A percentile compares a stretch with the other conserved stretches of the same genome.
These are phyloP conservation scores for Noctua fimbriata DNA, from an alignment of 2,888 invertebrate genomes.

Conservation along the genomic window DNA sequence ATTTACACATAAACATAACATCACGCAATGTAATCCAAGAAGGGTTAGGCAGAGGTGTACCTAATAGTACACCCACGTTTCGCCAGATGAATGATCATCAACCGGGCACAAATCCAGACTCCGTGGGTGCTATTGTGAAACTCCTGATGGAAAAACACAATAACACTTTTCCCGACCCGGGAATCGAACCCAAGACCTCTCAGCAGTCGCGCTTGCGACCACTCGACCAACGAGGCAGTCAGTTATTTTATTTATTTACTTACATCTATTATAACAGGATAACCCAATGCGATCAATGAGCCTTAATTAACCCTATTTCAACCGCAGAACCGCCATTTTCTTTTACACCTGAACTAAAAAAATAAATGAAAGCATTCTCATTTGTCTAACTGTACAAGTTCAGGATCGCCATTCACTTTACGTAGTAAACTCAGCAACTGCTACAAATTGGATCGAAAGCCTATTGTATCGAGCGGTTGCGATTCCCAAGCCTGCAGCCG, in stretches of 20 bases:
- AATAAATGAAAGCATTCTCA: conserved; percentile 24
- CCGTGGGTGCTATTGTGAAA: too few species aligned
- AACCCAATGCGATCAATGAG: background rate
- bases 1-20: too few species aligned
- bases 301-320: background rate
- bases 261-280: background rate
- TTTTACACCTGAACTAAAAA: conserved; percentile 2
- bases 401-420: conserved; percentile 29
- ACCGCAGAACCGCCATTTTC: background rate
- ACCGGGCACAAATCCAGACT: too few species aligned
- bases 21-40: too few species aligned
- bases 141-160: too few species aligned
- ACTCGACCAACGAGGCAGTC: too few species aligned
- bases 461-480: conserved; percentile 38
- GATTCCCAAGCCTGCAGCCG: conserved; percentile 22
- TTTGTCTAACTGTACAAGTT: conserved; percentile 31
- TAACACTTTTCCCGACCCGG: too few species aligned
- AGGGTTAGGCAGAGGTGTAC: too few species aligned
- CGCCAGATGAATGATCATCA: too few species aligned
- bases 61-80: too few species aligned
- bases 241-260: background rate
- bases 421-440: conserved; percentile 32
- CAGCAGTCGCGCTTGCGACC: too few species aligned
- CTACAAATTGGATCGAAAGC: conserved; percentile 48
- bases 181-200: too few species aligned